Conservation (phyloP, 1,140 invertebrate genomes). For the Lasioglossum albipes region DNA sequence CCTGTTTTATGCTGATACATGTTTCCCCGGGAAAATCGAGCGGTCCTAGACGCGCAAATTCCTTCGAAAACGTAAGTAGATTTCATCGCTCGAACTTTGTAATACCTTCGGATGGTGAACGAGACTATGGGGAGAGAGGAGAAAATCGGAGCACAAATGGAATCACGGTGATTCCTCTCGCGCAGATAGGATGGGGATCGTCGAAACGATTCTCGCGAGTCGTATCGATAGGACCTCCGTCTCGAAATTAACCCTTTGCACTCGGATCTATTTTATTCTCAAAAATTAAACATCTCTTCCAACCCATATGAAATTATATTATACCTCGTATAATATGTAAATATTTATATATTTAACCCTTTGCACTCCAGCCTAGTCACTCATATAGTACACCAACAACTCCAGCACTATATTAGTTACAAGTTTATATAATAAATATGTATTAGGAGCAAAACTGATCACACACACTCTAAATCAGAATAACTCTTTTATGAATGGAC, state of each 20-base stretch:
- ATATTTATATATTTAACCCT: too few species aligned
- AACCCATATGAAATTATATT: too few species aligned
- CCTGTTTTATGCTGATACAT: neutral
- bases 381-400: too few species aligned
- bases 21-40: neutral
- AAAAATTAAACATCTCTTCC: too few species aligned
- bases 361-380: too few species aligned
- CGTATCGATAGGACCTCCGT: neutral
- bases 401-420: too few species aligned
- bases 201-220: neutral
- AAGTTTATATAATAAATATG: too few species aligned
- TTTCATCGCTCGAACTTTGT: neutral
- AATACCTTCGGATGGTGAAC: neutral
- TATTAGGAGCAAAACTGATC: too few species aligned
- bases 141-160: slow-evolving; percentile 7
- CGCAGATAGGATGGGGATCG: neutral
- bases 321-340: too few species aligned
- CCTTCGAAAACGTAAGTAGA: slow-evolving; percentile 7
- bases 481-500: too few species aligned
- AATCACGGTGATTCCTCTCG: neutral
- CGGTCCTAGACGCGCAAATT: neutral
- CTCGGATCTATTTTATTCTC: too few species aligned
- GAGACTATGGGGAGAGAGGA: neutral
- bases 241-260: neutral
- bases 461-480: too few species aligned